Evolutionary conservation across 1,140 invertebrate species (phyloP), one percentile per base, ranked within the genome.

Genomic region (Drosophila gunungcola): DNA sequence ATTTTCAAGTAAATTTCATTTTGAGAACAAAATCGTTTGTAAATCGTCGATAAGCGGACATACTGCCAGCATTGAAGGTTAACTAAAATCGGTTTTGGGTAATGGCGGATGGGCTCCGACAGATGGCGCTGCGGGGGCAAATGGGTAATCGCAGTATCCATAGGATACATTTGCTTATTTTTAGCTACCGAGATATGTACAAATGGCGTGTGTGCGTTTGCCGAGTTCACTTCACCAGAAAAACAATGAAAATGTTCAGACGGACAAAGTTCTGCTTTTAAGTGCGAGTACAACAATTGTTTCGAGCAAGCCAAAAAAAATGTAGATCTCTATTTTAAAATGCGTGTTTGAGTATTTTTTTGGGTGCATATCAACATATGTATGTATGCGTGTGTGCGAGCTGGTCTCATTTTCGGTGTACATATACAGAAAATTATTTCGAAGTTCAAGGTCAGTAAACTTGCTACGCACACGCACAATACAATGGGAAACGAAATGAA

Each of bases 401-500:
- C 21, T 83, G 69, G 58, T 79, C 80, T 68, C 55, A 79, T 77
- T 85, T 84, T 84, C 68, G 81, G 81, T 56, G 67, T 70, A 70
- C 68, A 70, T 70, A 60, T 58, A 79, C 68, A 79, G 58, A 68
- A 80, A 86, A 86, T 75, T 77, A 82, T 91, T 84, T 88, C 86
- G 88, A 91, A 91, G 89, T 91, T 91, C 89, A 91, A 91, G 89
- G 89, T 91, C 89, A 91, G 89, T 91, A 91, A 91, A 91, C 89
- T 91, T 89, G 84, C 79, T 85, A 86, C 82, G 86, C 85, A 90
- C 85, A 90, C 85, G 86, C 85, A 89, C 84, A 89, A 86, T 83
- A 89, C 84, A 89, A 86, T 83, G 82, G 61, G 49, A 52, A 60
- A 69, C 54, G 56, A 65, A 65, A 56, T 43, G 57, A 57, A 25